A percentile compares a stretch with the other conserved stretches of the same genome.
Evolutionary conservation across 2,113 vertebrate species (phyloP).

Genomic region (Lycaon pictus): DNA sequence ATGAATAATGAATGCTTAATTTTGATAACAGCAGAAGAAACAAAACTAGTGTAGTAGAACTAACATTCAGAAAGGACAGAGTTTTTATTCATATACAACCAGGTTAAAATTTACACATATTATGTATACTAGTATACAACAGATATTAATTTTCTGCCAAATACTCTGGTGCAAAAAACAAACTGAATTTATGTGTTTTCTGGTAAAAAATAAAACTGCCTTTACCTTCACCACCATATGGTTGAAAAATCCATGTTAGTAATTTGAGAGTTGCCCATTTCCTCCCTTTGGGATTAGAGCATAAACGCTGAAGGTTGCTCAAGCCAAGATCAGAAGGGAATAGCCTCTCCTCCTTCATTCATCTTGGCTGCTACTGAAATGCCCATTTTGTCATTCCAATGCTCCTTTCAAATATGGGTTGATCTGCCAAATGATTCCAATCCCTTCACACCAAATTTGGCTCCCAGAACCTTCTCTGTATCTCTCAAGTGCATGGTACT

Average conservation of each 20-base stretch:
- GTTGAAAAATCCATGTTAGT: neutral
- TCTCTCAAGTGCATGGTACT: neutral
- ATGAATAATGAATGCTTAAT: conserved; percentile 66
- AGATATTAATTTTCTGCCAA: neutral
- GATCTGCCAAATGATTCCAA: neutral
- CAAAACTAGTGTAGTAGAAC: conserved; percentile 15
- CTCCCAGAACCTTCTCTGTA: neutral
- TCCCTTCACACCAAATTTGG: neutral
- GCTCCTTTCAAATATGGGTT: neutral
- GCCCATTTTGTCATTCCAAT: neutral
- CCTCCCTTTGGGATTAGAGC: neutral
- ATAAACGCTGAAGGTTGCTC: accelerated
- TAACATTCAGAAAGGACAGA: neutral
- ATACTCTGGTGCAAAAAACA: neutral
- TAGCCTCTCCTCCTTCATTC: accelerated
- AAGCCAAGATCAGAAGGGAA: neutral
- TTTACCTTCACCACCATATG: neutral
- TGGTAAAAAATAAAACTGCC: neutral
- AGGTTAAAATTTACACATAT: neutral
- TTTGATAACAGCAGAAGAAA: conserved; percentile 50
- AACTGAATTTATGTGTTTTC: neutral
- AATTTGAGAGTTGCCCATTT: neutral
- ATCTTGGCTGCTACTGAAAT: neutral
- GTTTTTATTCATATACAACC: neutral
- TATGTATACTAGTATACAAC: neutral